These are phyloP conservation scores for Chalcis sispes DNA, from an alignment of 2,888 invertebrate species.

Conservation along the genomic window DNA sequence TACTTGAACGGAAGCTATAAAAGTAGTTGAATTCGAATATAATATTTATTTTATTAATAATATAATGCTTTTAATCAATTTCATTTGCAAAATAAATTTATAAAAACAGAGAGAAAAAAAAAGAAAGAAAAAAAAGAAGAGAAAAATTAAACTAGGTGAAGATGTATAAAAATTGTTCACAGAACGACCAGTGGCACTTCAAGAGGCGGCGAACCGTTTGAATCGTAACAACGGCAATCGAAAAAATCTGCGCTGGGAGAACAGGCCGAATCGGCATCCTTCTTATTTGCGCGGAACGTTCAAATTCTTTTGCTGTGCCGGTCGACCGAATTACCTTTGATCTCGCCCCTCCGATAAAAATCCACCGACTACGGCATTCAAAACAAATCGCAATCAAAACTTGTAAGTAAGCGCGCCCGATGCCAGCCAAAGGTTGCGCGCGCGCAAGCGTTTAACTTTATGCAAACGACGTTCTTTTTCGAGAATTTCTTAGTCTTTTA, in stretches of 20 bases:
- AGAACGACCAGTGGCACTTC: conserved; percentile 71
- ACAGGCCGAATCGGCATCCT: conserved; percentile 65
- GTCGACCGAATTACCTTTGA: conserved; percentile 72
- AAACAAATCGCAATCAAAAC: background rate
- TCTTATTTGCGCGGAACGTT: conserved; percentile 72
- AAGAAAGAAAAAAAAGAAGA: too few species aligned
- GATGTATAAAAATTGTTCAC: conserved; percentile 39
- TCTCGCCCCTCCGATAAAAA: conserved; percentile 24
- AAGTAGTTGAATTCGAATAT: background rate
- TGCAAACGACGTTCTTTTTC: conserved; percentile 1
- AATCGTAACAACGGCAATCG: conserved; percentile 69
- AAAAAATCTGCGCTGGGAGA: conserved; percentile 70
- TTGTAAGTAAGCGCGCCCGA: background rate
- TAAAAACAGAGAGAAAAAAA: too few species aligned
- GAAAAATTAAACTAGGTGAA: background rate
- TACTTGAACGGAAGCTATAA: background rate
- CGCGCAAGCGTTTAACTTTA: conserved; percentile 2
- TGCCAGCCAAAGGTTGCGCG: background rate
- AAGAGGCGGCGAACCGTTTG: conserved; percentile 66
- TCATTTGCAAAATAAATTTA: too few species aligned
- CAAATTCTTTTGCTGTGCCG: conserved; percentile 71
- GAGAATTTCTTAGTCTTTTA: conserved; percentile 38
- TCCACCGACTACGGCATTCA: background rate
- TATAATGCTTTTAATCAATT: too few species aligned
- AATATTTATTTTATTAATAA: background rate